Conservation (phyloP, 1,140 invertebrate species). For the Drosophila elegans region DNA sequence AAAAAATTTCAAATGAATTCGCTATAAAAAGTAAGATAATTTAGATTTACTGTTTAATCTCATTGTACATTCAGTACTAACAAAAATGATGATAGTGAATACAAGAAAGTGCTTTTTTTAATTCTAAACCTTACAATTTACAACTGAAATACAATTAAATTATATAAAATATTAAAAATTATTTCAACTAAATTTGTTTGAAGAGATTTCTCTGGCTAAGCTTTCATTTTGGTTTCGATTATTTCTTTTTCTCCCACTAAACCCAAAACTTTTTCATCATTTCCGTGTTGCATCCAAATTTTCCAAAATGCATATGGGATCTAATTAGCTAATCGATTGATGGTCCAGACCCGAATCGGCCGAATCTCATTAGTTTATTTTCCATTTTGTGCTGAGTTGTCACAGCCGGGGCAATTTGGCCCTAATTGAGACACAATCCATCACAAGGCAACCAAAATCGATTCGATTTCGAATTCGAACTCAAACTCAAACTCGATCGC, state of each 20-base stretch:
- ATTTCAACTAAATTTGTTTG: neutral
- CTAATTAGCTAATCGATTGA: conserved; percentile 45
- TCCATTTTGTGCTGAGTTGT: conserved; percentile 23
- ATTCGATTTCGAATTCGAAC: conserved; percentile 17
- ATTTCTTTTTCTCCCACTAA: neutral
- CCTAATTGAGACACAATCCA: conserved; percentile 57
- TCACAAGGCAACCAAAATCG: conserved; percentile 32
- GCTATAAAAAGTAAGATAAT: too few relatives aligned
- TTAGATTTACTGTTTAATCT: too few relatives aligned
- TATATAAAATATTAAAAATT: neutral
- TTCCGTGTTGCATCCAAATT: neutral
- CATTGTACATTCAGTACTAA: too few relatives aligned
- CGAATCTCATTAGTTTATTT: conserved; percentile 18
- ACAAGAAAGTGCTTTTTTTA: too few relatives aligned
- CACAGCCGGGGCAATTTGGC: conserved; percentile 13
- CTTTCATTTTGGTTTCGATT: neutral
- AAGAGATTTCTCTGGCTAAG: too few relatives aligned
- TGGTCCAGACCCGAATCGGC: conserved; percentile 3
- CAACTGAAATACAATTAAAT: too few relatives aligned
- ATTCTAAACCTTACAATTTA: too few relatives aligned
- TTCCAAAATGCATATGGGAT: conserved; percentile 11
- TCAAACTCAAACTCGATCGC: conserved; percentile 28
- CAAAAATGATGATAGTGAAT: too few relatives aligned
- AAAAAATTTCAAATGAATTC: too few relatives aligned
- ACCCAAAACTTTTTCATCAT: neutral